Evolutionary conservation across 2,113 vertebrate genomes (phyloP).

Genomic region (Oxyura jamaicensis): DNA sequence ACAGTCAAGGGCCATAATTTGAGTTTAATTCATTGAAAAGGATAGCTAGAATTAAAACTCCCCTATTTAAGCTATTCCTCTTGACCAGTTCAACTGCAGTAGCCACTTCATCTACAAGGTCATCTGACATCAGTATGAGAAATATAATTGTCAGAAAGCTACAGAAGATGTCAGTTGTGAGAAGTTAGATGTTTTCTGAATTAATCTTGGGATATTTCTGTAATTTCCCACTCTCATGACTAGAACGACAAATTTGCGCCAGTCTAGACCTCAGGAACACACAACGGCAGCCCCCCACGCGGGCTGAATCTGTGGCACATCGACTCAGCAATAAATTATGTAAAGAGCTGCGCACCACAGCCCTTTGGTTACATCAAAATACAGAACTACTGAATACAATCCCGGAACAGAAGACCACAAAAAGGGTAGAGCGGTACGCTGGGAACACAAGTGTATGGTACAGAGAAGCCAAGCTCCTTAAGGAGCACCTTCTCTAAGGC

Average conservation of each 20-base stretch:
- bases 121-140: neutral
- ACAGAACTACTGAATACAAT: neutral
- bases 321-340: neutral
- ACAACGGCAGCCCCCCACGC: neutral
- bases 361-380: neutral
- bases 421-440: neutral
- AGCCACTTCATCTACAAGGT: neutral
- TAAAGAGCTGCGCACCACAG: neutral
- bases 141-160: neutral
- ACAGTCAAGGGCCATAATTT: slow-evolving; percentile 14
- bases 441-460: neutral
- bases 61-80: neutral
- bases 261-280: neutral
- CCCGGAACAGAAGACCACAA: neutral
- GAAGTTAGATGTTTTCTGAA: neutral
- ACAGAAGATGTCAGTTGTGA: neutral
- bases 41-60: neutral
- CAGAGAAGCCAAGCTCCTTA: neutral
- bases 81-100: neutral
- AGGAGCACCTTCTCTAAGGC: neutral
- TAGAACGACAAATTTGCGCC: neutral
- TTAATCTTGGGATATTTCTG: neutral
- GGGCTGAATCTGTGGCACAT: neutral
- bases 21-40: neutral
- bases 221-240: neutral